Percentiles rank a stretch among this genome's conserved stretches.
Evolutionary conservation across 2,797 vertebrate genomes (phyloP).

Genomic region (Otolemur crassicaudatus): DNA sequence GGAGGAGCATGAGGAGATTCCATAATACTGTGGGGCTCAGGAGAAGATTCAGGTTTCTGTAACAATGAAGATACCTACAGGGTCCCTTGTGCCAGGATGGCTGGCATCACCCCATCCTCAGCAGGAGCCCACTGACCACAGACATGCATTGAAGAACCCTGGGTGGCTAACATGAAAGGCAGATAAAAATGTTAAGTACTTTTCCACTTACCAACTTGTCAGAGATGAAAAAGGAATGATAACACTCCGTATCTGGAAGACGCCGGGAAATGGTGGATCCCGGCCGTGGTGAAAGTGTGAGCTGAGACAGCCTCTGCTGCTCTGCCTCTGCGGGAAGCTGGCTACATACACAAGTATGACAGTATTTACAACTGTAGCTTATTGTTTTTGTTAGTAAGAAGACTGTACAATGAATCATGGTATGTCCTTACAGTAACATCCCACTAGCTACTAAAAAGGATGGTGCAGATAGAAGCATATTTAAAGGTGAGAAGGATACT

Average conservation of each 20-base stretch:
- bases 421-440: background rate
- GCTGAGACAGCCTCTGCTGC: background rate
- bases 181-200: background rate
- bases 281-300: rapidly evolving
- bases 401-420: background rate
- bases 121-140: background rate
- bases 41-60: background rate
- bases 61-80: too few relatives aligned
- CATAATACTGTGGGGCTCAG: rapidly evolving
- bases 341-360: background rate
- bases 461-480: background rate
- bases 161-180: background rate
- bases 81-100: background rate
- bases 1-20: background rate
- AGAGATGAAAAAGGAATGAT: background rate
- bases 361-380: background rate
- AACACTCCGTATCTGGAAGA: background rate
- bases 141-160: background rate
- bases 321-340: background rate
- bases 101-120: background rate
- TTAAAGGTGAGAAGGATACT: background rate
- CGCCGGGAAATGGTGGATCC: background rate
- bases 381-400: background rate
- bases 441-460: background rate
- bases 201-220: background rate